Percentiles rank a stretch among this genome's conserved stretches.
phyloP scores from a whole-genome alignment of 2,888 invertebrate species.

The Clitarchus hookeri region DNA sequence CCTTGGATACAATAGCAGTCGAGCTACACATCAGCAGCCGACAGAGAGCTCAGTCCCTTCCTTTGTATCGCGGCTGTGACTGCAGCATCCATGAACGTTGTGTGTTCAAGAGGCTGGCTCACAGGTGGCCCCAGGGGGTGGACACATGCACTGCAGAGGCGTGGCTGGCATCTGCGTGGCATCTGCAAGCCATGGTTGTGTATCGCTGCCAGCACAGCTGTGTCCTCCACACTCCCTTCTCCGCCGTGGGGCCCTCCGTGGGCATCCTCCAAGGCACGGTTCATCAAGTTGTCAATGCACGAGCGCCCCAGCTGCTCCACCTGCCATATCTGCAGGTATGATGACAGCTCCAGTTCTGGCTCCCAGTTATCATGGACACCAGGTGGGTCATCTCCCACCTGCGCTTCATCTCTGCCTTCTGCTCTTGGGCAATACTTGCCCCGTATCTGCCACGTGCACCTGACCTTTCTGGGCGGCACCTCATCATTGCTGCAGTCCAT shows the following conservation, averaged over 20 bases:
- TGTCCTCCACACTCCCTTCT: constrained; percentile 67
- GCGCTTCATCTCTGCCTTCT: background rate
- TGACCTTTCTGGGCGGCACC: background rate
- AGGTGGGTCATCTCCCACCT: background rate
- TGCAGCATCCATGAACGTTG: constrained; percentile 71
- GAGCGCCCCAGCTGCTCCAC: constrained; percentile 68
- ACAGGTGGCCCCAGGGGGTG: background rate
- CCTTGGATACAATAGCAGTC: background rate
- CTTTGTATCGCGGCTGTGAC: constrained; percentile 75
- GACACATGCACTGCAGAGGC: too few species aligned
- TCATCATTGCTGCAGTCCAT: too few species aligned
- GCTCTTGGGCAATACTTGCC: background rate
- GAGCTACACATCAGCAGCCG: background rate
- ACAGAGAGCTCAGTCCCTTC: constrained; percentile 63
- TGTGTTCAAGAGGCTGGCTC: constrained; percentile 40
- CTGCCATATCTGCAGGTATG: constrained; percentile 63
- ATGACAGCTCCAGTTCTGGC: background rate
- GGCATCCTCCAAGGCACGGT: constrained; percentile 64
- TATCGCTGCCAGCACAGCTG: constrained; percentile 75
- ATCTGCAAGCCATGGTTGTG: constrained; percentile 69
- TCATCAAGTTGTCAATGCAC: constrained; percentile 72
- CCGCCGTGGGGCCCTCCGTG: constrained; percentile 22
- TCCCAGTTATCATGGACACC: too few species aligned
- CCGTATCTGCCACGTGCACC: background rate
- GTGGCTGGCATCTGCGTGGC: constrained; percentile 42